Evolutionary conservation across 2,113 vertebrate genomes (phyloP), one percentile per base, ranked within the genome.

Genomic region (Saguinus imperator): DNA sequence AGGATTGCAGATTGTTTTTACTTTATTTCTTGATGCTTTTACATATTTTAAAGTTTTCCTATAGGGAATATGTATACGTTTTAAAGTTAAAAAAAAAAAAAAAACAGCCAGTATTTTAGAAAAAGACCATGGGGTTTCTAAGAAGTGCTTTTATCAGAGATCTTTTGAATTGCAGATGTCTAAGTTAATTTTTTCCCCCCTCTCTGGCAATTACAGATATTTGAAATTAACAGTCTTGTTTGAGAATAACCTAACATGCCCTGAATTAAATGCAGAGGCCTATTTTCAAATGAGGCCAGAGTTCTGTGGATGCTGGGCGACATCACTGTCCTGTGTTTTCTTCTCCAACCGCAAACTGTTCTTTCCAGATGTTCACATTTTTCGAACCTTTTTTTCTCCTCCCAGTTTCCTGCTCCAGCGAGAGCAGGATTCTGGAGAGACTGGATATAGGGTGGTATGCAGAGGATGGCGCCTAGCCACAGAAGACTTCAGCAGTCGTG

Each of bases 221-320:
- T 93, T 90, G 48, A 96, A 97, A 92, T 94, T 90, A 95, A 87
- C 91, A 81, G 87, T 95, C 76, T 89, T 92, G 75, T 83, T 88
- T 94, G 94, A 89, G 77, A 72, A 87, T 91, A 93, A 94, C 89
- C 72, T 95, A 58, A 85, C 45, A 6, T 94, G 95, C 77, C 95
- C 98, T 97, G 83, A 97, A 94, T 96, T 95, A 94, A 93, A 91
- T 37, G 79, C 18, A 58, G 61, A 92, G 76, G 76, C 92, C 93
- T 91, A 92, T 87, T 98, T 98, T 94, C 94, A 89, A 98, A 97
- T 73, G 93, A 92, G 93, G 95, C 88, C 97, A 96, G 91, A 61
- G 32, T 57, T 89, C 83, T 68, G 89, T 84, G 79, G 97, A 91
- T 80, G 75, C 70, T 89, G 80, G 87, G 81, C 91, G 80, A 85